Conservation (phyloP, 2,113 vertebrate genomes). For the Falcunculus frontatus region DNA sequence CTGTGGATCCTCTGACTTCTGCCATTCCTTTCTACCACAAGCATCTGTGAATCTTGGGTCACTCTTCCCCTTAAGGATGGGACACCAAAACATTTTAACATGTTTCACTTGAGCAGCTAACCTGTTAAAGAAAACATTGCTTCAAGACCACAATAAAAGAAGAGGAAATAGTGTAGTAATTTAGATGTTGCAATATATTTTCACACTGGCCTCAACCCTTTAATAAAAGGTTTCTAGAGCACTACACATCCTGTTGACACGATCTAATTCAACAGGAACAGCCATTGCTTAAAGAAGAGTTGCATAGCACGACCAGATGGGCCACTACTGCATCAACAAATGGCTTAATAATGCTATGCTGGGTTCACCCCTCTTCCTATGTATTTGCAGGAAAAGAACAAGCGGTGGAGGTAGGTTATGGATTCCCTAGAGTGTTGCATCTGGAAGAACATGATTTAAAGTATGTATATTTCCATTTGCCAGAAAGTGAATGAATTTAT, state of each 20-base stretch:
- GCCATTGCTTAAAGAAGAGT: neutral
- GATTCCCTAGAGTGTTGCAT: neutral
- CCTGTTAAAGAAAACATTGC: neutral
- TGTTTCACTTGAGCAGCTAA: neutral
- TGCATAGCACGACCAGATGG: neutral
- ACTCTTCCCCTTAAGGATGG: too few relatives aligned
- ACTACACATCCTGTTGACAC: neutral
- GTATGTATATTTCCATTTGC: neutral
- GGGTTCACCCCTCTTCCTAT: neutral
- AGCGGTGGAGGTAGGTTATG: neutral
- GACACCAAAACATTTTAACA: neutral
- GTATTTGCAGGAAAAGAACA: neutral
- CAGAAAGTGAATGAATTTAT: neutral
- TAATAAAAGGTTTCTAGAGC: neutral
- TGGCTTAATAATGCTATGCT: neutral
- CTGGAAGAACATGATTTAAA: neutral
- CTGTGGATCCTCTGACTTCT: neutral
- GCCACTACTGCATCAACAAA: neutral
- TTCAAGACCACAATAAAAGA: neutral
- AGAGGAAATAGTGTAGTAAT: neutral
- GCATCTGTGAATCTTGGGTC: neutral
- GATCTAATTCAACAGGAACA: neutral
- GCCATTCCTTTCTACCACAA: neutral
- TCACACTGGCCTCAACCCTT: neutral
- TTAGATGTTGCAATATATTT: neutral